A percentile compares a stretch with the other conserved stretches of the same genome.
These are phyloP conservation scores for Gobiocypris rarus DNA, from an alignment of 2,113 vertebrate genomes.

Conservation along the genomic window DNA sequence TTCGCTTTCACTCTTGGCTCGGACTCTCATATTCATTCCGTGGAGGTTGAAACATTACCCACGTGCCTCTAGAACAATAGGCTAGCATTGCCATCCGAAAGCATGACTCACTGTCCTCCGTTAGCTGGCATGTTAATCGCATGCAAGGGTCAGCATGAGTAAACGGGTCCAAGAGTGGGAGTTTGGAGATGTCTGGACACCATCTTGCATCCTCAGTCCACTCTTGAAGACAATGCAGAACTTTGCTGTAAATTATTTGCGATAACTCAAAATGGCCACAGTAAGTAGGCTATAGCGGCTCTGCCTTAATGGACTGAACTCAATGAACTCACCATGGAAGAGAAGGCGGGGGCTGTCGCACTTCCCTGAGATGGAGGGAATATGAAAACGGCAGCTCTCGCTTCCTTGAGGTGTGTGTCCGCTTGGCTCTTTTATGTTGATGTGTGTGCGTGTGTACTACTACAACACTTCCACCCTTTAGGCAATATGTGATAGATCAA, in stretches of 20 bases:
- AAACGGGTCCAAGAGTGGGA: slow-evolving; percentile 22
- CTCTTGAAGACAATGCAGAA: not conserved
- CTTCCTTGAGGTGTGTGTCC: slow-evolving; percentile 23
- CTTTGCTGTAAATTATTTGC: slow-evolving; percentile 27
- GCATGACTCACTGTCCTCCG: slow-evolving; percentile 44
- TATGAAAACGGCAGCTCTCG: slow-evolving; percentile 5
- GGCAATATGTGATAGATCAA: slow-evolving; percentile 11
- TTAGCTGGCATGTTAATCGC: slow-evolving; percentile 37
- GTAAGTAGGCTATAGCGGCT: slow-evolving; percentile 36
- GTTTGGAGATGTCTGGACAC: slow-evolving; percentile 12
- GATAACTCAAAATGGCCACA: slow-evolving; percentile 40
- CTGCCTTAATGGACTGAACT: slow-evolving; percentile 35
- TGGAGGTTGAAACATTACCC: slow-evolving; percentile 38
- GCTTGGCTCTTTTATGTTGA: not conserved
- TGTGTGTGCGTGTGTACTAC: not conserved
- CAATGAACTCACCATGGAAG: slow-evolving; percentile 35
- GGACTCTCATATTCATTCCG: not conserved
- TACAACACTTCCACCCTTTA: not conserved
- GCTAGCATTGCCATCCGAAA: not conserved
- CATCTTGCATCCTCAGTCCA: slow-evolving; percentile 10
- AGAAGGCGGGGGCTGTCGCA: slow-evolving; percentile 37
- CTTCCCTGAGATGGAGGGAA: slow-evolving; percentile 36
- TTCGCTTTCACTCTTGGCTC: slow-evolving; percentile 43
- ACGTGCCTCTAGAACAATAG: slow-evolving; percentile 47
- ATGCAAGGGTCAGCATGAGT: slow-evolving; percentile 9